A percentile compares a stretch with the other conserved stretches of the same genome.
Conservation (phyloP, 2,113 vertebrate species). For the Dipodomys ordii region DNA sequence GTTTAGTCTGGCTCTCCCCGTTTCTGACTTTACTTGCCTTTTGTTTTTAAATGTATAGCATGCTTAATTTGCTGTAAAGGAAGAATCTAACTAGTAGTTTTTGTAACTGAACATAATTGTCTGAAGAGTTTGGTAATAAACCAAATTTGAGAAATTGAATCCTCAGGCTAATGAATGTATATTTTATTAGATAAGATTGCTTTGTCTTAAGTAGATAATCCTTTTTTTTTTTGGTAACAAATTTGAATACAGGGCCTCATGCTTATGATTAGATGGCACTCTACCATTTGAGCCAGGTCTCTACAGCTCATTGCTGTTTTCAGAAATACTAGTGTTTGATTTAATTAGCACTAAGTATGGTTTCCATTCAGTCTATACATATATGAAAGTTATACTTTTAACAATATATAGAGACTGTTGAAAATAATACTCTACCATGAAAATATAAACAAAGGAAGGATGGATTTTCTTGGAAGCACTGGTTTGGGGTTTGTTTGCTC, state of each 20-base stretch:
- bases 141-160: not conserved
- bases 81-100: not conserved
- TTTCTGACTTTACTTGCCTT: not conserved
- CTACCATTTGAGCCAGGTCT: too few relatives aligned
- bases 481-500: conserved; percentile 33
- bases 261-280: too few relatives aligned
- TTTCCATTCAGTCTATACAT: conserved; percentile 30
- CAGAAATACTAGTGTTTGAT: not conserved
- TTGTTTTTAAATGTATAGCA: not conserved
- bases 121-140: not conserved
- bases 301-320: conserved; percentile 45
- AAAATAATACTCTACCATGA: not conserved
- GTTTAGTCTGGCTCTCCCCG: conserved; percentile 45
- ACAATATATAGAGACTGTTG: not conserved
- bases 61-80: not conserved
- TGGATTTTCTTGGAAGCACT: not conserved
- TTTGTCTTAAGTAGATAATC: conserved; percentile 11
- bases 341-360: not conserved
- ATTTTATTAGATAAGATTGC: not conserved
- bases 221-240: conserved; percentile 51
- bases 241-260: not conserved
- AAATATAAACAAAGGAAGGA: not conserved
- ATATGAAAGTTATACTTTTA: not conserved
- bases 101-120: not conserved
- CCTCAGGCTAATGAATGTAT: not conserved